Percentiles rank a stretch among this genome's conserved stretches.
Conservation (phyloP, 2,113 vertebrate species). For the Arenaria interpres region DNA sequence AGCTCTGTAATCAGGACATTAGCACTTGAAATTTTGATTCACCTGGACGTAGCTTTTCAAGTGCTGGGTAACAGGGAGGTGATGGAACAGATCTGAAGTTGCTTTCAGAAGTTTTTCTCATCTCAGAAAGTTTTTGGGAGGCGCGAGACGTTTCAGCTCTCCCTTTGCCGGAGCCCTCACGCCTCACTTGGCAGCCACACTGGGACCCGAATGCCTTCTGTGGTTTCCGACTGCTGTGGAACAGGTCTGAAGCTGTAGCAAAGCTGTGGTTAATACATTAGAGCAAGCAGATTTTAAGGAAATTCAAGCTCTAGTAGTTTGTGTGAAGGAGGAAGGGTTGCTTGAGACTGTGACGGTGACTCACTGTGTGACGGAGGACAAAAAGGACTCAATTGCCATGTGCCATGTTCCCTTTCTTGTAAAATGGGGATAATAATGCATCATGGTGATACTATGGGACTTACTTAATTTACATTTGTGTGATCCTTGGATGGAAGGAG, state of each 20-base stretch:
- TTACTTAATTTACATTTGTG: background rate
- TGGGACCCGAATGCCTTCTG: background rate
- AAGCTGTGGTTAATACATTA: background rate
- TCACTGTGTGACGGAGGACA: background rate
- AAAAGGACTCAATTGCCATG: background rate
- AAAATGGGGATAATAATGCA: background rate
- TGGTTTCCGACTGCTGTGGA: slow-evolving; percentile 1
- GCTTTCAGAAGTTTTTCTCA: background rate
- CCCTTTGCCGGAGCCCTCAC: background rate
- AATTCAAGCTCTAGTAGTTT: slow-evolving; percentile 1
- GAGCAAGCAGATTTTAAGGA: background rate
- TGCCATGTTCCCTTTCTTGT: background rate
- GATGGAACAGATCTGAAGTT: background rate
- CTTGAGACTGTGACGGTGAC: background rate
- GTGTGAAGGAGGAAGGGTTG: background rate
- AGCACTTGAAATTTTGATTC: background rate
- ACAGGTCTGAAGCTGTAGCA: background rate
- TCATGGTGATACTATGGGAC: background rate
- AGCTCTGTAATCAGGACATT: background rate
- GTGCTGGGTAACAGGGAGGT: background rate
- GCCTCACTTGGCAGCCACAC: background rate
- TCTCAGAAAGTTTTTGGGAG: background rate
- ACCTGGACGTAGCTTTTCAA: slow-evolving; percentile 23
- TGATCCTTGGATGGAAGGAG: background rate
- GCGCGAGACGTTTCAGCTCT: rapidly evolving